Conservation (phyloP, 1,140 invertebrate genomes). For the Microplitis demolitor region DNA sequence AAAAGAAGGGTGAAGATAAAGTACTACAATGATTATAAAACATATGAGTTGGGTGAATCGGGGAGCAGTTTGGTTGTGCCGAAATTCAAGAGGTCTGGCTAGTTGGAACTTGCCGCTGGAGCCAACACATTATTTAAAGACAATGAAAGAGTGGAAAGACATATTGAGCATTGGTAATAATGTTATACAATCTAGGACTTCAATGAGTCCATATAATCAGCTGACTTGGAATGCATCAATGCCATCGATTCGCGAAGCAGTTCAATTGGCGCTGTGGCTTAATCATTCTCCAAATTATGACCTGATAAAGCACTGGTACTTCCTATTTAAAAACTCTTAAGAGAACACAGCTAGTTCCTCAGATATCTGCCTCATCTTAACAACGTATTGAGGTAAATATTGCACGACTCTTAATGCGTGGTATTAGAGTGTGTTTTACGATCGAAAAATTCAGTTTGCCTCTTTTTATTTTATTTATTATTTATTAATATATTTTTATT, state of each 20-base stretch:
- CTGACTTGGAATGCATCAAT: slow-evolving; percentile 91
- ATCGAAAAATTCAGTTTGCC: no score
- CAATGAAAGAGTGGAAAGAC: slow-evolving; percentile 76
- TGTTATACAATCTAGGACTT: slow-evolving; percentile 57
- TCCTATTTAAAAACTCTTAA: slow-evolving; percentile 65
- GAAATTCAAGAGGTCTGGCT: slow-evolving; percentile 71
- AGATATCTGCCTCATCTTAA: slow-evolving; percentile 63
- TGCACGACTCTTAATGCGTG: no score
- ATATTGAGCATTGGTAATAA: slow-evolving; percentile 65
- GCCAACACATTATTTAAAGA: slow-evolving; percentile 66
- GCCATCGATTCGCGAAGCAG: slow-evolving; percentile 75
- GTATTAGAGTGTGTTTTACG: no score
- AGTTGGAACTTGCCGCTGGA: slow-evolving; percentile 77
- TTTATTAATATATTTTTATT: no score
- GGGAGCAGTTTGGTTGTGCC: slow-evolving; percentile 70
- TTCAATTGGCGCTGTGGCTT: slow-evolving; percentile 79
- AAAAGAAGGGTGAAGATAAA: slow-evolving; percentile 59
- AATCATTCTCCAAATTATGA: slow-evolving; percentile 81
- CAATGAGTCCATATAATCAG: slow-evolving; percentile 77
- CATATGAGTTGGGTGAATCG: slow-evolving; percentile 70
- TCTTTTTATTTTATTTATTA: background rate
- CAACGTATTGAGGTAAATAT: slow-evolving; percentile 59
- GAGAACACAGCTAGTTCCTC: slow-evolving; percentile 59
- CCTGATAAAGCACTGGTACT: slow-evolving; percentile 86
- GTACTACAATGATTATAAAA: slow-evolving; percentile 67